A percentile compares a stretch with the other conserved stretches of the same genome.
Evolutionary conservation across 2,113 vertebrate genomes (phyloP).

Genomic region (Haemorhous mexicanus): DNA sequence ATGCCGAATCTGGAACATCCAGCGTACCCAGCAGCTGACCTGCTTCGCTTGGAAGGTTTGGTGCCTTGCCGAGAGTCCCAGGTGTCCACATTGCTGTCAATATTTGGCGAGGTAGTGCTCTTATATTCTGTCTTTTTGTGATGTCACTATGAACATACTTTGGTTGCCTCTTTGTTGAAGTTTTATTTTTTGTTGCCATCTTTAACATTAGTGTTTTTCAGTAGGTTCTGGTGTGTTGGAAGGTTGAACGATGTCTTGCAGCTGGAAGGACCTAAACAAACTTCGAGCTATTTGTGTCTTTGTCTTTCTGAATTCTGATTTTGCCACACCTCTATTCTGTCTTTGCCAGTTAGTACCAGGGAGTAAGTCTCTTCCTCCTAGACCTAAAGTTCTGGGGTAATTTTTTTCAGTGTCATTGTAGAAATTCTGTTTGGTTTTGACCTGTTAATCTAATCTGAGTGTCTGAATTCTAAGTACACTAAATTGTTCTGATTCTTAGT

Average conservation of each 20-base stretch:
- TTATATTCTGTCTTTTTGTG: background rate
- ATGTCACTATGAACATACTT: background rate
- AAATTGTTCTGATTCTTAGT: background rate
- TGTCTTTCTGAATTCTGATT: background rate
- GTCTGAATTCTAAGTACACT: background rate
- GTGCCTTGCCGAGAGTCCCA: conserved; percentile 87
- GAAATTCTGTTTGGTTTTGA: background rate
- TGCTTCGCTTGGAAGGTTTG: conserved; percentile 70
- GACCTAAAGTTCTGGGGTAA: background rate
- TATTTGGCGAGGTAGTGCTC: conserved; percentile 88
- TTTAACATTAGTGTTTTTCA: background rate
- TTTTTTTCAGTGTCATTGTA: background rate
- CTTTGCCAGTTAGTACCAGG: background rate
- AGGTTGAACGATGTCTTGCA: background rate
- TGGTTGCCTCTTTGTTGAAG: background rate
- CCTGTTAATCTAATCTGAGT: background rate
- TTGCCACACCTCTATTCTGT: background rate
- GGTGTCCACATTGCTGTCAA: conserved; percentile 76
- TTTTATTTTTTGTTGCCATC: background rate
- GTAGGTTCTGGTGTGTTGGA: background rate
- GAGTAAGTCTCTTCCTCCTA: background rate
- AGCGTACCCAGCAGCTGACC: conserved; percentile 71
- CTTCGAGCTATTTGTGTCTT: background rate
- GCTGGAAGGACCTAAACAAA: background rate
- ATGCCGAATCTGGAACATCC: conserved; percentile 73